These are phyloP conservation scores for Sialis lutaria DNA, from an alignment of 2,888 invertebrate genomes.

Conservation along the genomic window DNA sequence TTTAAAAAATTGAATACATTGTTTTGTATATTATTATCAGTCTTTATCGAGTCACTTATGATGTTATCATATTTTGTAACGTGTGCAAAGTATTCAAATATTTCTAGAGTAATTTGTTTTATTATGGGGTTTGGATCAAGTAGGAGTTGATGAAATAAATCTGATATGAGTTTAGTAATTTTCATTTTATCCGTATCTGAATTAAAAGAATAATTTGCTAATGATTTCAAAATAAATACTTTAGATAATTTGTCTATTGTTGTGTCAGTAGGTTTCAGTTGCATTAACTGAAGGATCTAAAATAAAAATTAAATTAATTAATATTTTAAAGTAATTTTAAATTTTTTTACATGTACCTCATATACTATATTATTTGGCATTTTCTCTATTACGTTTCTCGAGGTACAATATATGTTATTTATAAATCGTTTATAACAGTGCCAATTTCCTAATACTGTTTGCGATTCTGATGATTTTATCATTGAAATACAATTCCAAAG, in stretches of 20 bases:
- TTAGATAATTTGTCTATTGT: not conserved
- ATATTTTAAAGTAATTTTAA: not conserved
- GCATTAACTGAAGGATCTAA: not conserved
- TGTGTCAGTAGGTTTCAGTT: not conserved
- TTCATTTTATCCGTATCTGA: not conserved
- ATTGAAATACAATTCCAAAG: too few species aligned
- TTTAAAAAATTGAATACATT: slow-evolving; percentile 1
- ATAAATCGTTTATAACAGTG: too few species aligned
- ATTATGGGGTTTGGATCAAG: slow-evolving; percentile 9
- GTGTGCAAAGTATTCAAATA: slow-evolving; percentile 7
- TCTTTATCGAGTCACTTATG: slow-evolving; percentile 4
- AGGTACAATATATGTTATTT: too few species aligned
- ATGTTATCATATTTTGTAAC: slow-evolving; percentile 6
- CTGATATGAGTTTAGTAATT: slow-evolving; percentile 6
- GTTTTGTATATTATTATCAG: slow-evolving; percentile 4
- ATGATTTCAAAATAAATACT: not conserved
- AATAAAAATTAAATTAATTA: not conserved
- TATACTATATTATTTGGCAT: too few species aligned
- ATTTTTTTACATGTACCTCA: too few species aligned
- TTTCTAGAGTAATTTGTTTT: slow-evolving; percentile 8
- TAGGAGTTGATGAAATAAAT: slow-evolving; percentile 8
- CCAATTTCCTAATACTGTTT: too few species aligned
- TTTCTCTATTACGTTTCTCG: too few species aligned
- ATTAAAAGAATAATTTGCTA: not conserved
- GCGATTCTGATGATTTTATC: too few species aligned